Base-by-base conservation (phyloP, 2,888 invertebrate species). In the Cephalotes varians region DNA sequence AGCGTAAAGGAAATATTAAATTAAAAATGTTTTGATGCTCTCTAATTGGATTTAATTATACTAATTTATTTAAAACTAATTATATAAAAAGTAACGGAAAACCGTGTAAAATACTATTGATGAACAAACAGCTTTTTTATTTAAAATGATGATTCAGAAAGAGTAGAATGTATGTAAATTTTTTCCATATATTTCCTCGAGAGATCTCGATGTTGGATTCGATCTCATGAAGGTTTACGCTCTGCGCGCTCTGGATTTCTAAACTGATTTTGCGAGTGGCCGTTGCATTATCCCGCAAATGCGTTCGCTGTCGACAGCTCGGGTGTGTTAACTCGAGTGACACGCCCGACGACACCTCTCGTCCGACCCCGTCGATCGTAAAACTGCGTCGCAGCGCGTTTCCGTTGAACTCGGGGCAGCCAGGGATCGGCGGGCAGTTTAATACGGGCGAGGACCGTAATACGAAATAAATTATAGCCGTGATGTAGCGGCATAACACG, bases 381-480 rank as follows among this genome's bases (percentile, higher is more conserved):
- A 67, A 82, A 62, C 58, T 65, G 65, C 62, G 65, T 54, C 49
- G 49, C 67, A 21, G 58, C 34, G 56, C 49, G 51, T 69, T 69
- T 58, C 40, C 69, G 69, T 60, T n/a, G 76, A 44, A n/a, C 74
- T 56, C 58, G 62, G 56, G 49, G 28, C 73, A 64, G 71, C 12
- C 56, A 7, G 40, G 81, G 64, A 74, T 81, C 74, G 44, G 18
- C 65, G 31, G 74, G 37, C 72, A 85, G 85, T 87, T 83, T 81
- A 79, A 85, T 87, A 71, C 25, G 51, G 49, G 40, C 83, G 73
- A 73, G 49, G 85, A 77, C n/a, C 82, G 74, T 85, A 86, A 86
- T 86, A 76, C 60, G 72, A 83, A 83, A 86, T 86, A 86, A 86
- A 86, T 86, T 85, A 84, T 79, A 77, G 83, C 62, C 47, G 67